Evolutionary conservation across 2,797 vertebrate genomes (phyloP).

Genomic region (Corythornis leucogaster): DNA sequence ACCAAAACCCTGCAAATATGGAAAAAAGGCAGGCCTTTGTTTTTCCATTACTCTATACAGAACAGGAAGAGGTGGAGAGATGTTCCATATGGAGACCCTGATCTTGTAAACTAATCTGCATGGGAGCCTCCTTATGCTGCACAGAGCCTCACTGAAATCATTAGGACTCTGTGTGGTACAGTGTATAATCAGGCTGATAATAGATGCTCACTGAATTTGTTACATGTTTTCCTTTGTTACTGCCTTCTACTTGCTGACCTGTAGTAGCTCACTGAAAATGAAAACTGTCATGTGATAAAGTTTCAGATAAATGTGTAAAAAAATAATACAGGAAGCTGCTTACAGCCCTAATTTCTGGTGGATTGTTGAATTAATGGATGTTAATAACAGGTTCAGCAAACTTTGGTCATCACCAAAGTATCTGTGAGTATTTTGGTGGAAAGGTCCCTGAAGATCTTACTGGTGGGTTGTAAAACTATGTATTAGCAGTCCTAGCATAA

Average conservation of each 20-base stretch:
- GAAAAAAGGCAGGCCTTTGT: conserved; percentile 11
- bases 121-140: conserved; percentile 52
- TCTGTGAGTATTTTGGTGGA: background rate
- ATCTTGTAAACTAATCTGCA: conserved; percentile 58
- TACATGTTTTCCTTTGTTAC: conserved; percentile 52
- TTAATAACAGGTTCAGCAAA: background rate
- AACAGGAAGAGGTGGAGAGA: conserved; percentile 20
- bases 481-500: background rate
- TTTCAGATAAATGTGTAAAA: background rate
- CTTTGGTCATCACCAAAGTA: background rate
- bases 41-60: background rate
- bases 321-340: background rate
- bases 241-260: conserved; percentile 47
- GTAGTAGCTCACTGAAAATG: background rate
- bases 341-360: background rate
- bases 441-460: background rate
- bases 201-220: conserved; percentile 53
- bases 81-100: conserved; percentile 42
- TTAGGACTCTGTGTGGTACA: conserved; percentile 42
- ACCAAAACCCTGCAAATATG: background rate
- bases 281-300: conserved; percentile 1
- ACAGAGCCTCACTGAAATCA: conserved; percentile 36
- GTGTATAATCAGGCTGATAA: conserved; percentile 65
- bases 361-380: background rate
- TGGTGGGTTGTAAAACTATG: background rate